These are phyloP conservation scores for Trypoxylus dichotomus DNA, from an alignment of 1,140 invertebrate genomes.

Conservation along the genomic window DNA sequence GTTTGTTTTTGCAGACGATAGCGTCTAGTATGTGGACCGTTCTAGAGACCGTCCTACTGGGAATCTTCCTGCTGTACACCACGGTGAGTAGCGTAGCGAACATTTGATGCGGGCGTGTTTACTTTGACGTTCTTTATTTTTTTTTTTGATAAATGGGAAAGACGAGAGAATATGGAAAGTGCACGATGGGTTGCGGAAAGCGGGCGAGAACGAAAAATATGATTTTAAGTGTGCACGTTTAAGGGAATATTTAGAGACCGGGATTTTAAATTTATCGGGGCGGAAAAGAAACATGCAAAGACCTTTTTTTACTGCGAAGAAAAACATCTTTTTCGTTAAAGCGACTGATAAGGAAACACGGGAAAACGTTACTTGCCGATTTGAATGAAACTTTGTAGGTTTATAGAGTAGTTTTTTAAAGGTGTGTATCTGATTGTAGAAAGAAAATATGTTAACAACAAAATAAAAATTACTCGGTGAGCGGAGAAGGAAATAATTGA, in stretches of 20 bases:
- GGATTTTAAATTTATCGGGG: neutral
- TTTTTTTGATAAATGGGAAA: neutral
- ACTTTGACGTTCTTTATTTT: neutral
- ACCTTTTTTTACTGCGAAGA: neutral
- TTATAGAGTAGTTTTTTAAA: too few species aligned
- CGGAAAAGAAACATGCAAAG: neutral
- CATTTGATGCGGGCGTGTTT: neutral
- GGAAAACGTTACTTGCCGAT: too few species aligned
- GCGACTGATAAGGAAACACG: too few species aligned
- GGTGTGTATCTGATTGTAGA: too few species aligned
- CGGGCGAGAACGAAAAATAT: neutral
- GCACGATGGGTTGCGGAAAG: neutral
- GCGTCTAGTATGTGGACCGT: constrained; percentile 87
- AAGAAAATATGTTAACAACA: too few species aligned
- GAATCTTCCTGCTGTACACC: constrained; percentile 80
- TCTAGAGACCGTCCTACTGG: constrained; percentile 81
- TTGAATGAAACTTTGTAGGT: too few species aligned
- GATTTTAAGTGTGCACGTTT: neutral
- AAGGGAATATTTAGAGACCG: neutral
- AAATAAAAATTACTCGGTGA: too few species aligned
- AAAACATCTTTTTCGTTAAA: too few species aligned
- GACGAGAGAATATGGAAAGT: neutral
- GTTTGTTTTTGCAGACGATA: constrained; percentile 66
- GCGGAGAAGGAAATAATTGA: too few species aligned
- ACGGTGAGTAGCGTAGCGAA: constrained; percentile 66